phyloP scores from a whole-genome alignment of 1,140 invertebrate species.

The Drosophila erecta region DNA sequence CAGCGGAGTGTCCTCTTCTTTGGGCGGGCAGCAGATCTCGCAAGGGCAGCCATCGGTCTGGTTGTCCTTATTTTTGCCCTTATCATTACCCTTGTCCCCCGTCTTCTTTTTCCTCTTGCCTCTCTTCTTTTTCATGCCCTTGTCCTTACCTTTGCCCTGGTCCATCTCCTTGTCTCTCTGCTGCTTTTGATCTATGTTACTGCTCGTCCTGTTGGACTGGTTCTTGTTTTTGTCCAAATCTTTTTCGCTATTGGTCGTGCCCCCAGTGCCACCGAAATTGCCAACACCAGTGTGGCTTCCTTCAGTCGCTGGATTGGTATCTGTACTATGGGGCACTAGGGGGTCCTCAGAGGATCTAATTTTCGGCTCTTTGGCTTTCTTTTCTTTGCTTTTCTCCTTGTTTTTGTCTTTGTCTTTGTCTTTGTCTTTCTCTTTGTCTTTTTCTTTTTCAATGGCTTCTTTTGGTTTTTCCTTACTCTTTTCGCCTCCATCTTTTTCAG shows the following conservation, averaged over 20 bases:
- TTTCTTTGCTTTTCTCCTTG: background rate
- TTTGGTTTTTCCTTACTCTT: background rate
- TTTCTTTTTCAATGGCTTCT: background rate
- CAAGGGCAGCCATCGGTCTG: slow-evolving; percentile 41
- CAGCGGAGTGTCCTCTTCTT: slow-evolving; percentile 35
- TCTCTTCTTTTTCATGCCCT: background rate
- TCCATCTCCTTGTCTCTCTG: background rate
- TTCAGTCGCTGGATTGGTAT: background rate
- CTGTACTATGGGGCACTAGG: background rate
- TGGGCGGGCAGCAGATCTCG: slow-evolving; percentile 28
- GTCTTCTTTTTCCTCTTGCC: background rate
- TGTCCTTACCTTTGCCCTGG: background rate
- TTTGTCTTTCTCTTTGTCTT: background rate
- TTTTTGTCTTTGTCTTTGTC: background rate
- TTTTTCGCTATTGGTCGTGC: background rate
- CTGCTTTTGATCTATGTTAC: background rate
- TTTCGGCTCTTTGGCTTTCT: background rate
- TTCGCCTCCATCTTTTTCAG: background rate
- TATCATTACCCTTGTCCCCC: background rate
- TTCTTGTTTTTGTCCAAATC: background rate
- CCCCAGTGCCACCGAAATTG: background rate
- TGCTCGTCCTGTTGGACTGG: too few relatives aligned
- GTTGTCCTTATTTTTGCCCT: background rate
- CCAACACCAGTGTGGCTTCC: background rate
- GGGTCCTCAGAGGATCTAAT: background rate